Conservation (phyloP, 2,888 invertebrate species). For the Neuroscelio doddi region DNA sequence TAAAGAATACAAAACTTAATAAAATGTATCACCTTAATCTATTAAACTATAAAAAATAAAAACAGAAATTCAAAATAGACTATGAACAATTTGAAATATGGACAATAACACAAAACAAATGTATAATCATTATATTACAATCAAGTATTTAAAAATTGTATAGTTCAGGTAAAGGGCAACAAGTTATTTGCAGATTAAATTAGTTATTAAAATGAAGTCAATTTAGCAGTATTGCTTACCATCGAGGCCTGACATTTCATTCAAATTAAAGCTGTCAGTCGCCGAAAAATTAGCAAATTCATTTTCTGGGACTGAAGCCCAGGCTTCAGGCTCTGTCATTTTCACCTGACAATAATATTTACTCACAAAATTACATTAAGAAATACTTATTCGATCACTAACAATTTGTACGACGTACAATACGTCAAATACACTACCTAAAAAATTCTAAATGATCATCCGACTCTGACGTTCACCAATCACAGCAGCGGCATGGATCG, state of each 20-base stretch:
- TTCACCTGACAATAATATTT: slow-evolving; percentile 24
- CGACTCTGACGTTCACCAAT: slow-evolving; percentile 74
- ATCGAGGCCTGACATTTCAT: slow-evolving; percentile 81
- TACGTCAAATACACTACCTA: slow-evolving; percentile 36
- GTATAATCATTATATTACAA: too few species aligned
- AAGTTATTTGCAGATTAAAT: too few species aligned
- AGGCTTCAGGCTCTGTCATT: slow-evolving; percentile 68
- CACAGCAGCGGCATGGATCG: slow-evolving; percentile 73
- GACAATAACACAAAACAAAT: too few species aligned
- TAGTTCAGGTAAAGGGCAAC: too few species aligned
- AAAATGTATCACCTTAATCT: too few species aligned
- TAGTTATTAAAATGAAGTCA: too few species aligned
- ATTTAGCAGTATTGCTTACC: slow-evolving; percentile 72
- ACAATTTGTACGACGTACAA: slow-evolving; percentile 48
- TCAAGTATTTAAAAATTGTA: slow-evolving; percentile 1
- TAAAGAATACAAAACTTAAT: too few species aligned
- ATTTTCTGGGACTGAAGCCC: slow-evolving; percentile 64
- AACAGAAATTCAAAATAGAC: too few species aligned
- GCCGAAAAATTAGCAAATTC: slow-evolving; percentile 71
- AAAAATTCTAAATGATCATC: slow-evolving; percentile 62
- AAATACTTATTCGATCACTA: slow-evolving; percentile 68
- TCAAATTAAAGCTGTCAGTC: slow-evolving; percentile 78
- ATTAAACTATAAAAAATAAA: too few species aligned
- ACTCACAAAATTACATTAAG: slow-evolving; percentile 49
- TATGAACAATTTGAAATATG: too few species aligned